These are phyloP conservation scores for Ophion costatus DNA, from an alignment of 2,888 invertebrate species.

Conservation along the genomic window DNA sequence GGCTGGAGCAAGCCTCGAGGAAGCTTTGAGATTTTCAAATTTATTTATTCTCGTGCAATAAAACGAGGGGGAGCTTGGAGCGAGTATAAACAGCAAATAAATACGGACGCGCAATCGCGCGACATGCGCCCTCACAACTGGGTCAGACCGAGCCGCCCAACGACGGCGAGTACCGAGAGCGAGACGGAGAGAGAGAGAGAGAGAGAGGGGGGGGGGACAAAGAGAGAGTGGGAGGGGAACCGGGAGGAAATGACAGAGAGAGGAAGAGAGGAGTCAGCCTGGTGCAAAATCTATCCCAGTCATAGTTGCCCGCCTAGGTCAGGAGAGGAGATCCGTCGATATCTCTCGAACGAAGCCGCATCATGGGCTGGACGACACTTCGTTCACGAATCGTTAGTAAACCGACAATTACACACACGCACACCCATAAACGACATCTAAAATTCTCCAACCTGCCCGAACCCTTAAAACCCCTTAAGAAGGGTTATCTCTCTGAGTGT, in stretches of 20 bases:
- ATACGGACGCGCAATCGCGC: constrained; percentile 77
- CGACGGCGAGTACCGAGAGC: constrained; percentile 54
- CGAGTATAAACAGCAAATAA: constrained; percentile 72
- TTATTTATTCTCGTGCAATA: constrained; percentile 20
- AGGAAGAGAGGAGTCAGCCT: constrained; percentile 56
- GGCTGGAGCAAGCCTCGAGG: neutral
- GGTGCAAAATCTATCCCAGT: constrained; percentile 70
- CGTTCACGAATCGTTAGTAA: constrained; percentile 86
- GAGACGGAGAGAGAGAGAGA: constrained; percentile 23
- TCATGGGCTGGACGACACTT: constrained; percentile 86
- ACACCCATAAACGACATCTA: neutral
- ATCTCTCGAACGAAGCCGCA: constrained; percentile 57
- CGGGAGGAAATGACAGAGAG: constrained; percentile 14
- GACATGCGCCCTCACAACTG: constrained; percentile 82
- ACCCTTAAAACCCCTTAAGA: neutral
- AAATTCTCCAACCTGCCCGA: neutral
- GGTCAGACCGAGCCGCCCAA: constrained; percentile 76
- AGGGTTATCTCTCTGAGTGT: neutral
- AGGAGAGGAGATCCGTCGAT: constrained; percentile 70
- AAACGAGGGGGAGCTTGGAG: constrained; percentile 45
- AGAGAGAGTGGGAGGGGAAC: constrained; percentile 30
- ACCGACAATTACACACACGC: neutral
- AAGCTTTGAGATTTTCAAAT: neutral
- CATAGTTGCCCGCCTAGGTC: constrained; percentile 71
- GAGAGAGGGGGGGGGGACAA: constrained; percentile 27